phyloP scores from a whole-genome alignment of 2,888 invertebrate genomes.

The Lithophane socia region DNA sequence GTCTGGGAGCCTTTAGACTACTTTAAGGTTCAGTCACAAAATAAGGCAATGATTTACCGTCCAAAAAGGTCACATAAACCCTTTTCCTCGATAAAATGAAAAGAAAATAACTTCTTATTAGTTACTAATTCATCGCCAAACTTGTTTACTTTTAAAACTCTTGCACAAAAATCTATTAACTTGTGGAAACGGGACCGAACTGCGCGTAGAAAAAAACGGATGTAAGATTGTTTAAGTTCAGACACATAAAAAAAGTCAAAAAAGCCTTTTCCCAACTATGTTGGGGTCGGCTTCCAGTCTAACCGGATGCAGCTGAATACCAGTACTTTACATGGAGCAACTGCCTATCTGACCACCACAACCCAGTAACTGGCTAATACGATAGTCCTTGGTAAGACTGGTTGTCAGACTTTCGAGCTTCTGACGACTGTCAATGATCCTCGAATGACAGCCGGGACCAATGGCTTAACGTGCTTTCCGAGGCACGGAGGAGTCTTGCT shows the following conservation, averaged over 20 bases:
- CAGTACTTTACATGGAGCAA: too few species aligned
- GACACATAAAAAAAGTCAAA: not conserved
- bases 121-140: conserved; percentile 11
- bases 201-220: not conserved
- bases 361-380: not conserved
- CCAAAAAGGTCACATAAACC: not conserved
- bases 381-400: not conserved
- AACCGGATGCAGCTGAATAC: too few species aligned
- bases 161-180: conserved; percentile 2
- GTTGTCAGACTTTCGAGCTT: not conserved
- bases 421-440: not conserved
- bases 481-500: not conserved
- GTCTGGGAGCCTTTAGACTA: not conserved
- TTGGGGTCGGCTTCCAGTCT: too few species aligned
- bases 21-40: not conserved
- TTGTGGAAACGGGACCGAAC: conserved; percentile 8
- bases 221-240: not conserved
- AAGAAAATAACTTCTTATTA: not conserved
- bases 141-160: conserved; percentile 25
- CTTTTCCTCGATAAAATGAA: not conserved
- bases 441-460: not conserved
- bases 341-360: too few species aligned
- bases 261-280: too few species aligned
- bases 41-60: not conserved
- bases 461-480: not conserved